Percentiles rank a stretch among this genome's conserved stretches.
Evolutionary conservation across 1,140 invertebrate genomes (phyloP).

Genomic region (Phymastichus coffea): DNA sequence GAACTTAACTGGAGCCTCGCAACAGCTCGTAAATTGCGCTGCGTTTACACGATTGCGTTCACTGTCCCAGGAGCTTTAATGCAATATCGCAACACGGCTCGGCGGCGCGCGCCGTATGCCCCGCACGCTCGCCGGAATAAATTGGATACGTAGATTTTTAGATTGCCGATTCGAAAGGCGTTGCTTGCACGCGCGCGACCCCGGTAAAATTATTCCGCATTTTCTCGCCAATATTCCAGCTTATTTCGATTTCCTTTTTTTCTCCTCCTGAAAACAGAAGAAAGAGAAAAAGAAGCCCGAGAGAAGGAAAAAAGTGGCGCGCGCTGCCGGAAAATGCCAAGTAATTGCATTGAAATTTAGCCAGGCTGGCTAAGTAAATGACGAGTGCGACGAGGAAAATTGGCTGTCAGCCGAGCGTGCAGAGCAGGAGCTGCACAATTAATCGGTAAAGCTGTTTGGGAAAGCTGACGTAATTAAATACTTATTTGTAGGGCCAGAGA

Average conservation of each 20-base stretch:
- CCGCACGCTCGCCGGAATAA: constrained; percentile 6
- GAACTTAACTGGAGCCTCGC: constrained; percentile 21
- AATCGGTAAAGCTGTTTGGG: not conserved
- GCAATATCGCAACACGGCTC: constrained; percentile 12
- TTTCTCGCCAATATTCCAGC: not conserved
- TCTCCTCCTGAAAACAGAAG: not conserved
- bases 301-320: too few species aligned
- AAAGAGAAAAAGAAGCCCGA: too few species aligned
- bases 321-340: not conserved
- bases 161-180: not conserved
- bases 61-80: constrained; percentile 11
- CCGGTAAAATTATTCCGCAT: not conserved
- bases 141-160: constrained; percentile 21
- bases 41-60: constrained; percentile 25
- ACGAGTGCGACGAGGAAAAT: too few species aligned
- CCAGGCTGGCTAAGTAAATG: too few species aligned
- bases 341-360: not conserved
- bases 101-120: not conserved
- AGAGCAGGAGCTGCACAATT: not conserved
- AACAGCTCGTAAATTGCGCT: constrained; percentile 29
- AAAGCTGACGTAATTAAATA: not conserved
- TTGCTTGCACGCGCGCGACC: too few species aligned
- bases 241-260: not conserved
- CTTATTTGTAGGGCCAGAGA: not conserved
- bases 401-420: too few species aligned